Evolutionary conservation across 2,113 vertebrate genomes (phyloP), one percentile per base, ranked within the genome.

Genomic region (Eretmochelys imbricata): DNA sequence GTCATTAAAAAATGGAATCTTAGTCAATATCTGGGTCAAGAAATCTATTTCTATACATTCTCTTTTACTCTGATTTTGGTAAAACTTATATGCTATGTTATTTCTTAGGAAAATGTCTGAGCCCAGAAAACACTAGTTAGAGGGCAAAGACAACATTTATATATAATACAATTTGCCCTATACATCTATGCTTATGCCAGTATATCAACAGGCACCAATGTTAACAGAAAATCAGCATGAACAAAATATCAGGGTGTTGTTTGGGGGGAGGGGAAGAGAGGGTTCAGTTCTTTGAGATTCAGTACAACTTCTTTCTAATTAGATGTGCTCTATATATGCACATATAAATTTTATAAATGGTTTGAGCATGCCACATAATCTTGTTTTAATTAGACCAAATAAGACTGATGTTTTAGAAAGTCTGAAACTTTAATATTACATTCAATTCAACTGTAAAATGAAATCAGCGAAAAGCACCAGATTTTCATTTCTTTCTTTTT

Each of bases 331-430:
- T 84, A 13, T 88, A 22, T 92, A 91, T 85, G 57, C 46, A 87
- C 49, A 50, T 90, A 97, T 93, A 92, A 11, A 96, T 97, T 97
- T 93, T 95, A 38, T 55, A 96, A 98, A 96, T 95, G 83, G n/a
- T 46, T 97, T 94, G 72, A 93, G 65, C 65, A 82, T 95, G 93
- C n/a, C 91, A 97, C 82, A 93, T 96, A 95, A 88, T 97, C 85
- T 97, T 95, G 59, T 95, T 98, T 97, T 97, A 97, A 98, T 98
- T 96, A 96, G 81, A 97, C 65, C 35, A 93, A 95, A 94, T 86
- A 96, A 97, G 81, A 98, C 1, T 49, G 38, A 96, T 95, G 78
- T 54, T 93, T 96, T 38, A 80, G 84, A 90, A 84, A 94, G 20
- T 95, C 92, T 92, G 87, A 94, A 96, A 55, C 5, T 94, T 95